Conservation (phyloP, 64 coral and sea anemone species). For the Montipora efflorescens region DNA sequence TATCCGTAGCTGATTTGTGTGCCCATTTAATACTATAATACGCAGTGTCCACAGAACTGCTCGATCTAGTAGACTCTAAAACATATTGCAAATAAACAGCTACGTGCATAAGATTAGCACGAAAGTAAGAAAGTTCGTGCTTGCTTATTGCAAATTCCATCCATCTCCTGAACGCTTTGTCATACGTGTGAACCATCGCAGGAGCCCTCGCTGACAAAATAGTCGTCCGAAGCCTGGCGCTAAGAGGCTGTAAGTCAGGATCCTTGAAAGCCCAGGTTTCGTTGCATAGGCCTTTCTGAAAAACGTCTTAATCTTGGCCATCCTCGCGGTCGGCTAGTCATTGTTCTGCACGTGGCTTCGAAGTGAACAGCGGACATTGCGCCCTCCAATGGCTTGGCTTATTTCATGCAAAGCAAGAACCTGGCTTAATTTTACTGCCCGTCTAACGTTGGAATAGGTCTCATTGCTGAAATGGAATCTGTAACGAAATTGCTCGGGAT, state of each 20-base stretch:
- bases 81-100: too few relatives aligned
- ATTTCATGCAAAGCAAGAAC: background rate
- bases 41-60: too few relatives aligned
- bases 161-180: too few relatives aligned
- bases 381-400: background rate
- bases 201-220: background rate
- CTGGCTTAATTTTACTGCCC: background rate
- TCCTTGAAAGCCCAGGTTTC: conserved; percentile 27
- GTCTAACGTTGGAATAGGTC: background rate
- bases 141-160: too few relatives aligned
- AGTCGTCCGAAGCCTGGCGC: conserved; percentile 18
- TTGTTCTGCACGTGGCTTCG: conserved; percentile 1
- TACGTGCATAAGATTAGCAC: too few relatives aligned
- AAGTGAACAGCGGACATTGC: background rate
- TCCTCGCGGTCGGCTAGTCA: conserved; percentile 5
- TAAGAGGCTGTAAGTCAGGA: background rate
- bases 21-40: too few relatives aligned
- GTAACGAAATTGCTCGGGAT: too few relatives aligned
- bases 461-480: background rate
- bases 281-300: conserved; percentile 28
- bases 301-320: background rate
- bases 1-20: too few relatives aligned
- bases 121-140: too few relatives aligned
- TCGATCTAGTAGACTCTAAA: too few relatives aligned
- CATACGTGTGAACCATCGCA: background rate